Conservation (phyloP, 2,113 vertebrate genomes). For the Lota lota region DNA sequence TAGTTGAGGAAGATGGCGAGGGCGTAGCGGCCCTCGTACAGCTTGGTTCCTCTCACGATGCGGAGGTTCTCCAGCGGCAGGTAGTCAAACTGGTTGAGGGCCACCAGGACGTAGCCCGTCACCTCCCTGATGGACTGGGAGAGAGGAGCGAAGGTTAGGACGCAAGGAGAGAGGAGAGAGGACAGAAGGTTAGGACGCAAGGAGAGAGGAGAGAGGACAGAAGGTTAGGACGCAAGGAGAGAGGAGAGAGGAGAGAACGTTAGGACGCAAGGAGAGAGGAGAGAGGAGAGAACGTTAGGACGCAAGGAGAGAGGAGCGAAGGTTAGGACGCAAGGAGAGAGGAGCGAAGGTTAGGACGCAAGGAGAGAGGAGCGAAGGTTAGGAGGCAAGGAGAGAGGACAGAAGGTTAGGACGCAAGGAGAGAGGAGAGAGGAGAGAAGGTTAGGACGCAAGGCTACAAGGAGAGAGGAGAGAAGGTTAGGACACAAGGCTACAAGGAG, state of each 20-base stretch:
- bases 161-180: neutral
- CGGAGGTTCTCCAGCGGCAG: conserved; percentile 94
- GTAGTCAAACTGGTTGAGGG: conserved; percentile 95
- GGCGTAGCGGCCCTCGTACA: conserved; percentile 90
- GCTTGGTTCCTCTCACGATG: conserved; percentile 91
- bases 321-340: no score
- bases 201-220: neutral
- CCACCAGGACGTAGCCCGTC: conserved; percentile 94
- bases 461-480: no score
- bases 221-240: neutral
- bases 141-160: neutral
- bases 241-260: neutral
- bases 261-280: neutral
- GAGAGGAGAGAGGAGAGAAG: no score
- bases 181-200: neutral
- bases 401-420: no score
- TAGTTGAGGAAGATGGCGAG: conserved; percentile 97
- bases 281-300: conserved; percentile 10
- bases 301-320: no score
- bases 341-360: no score
- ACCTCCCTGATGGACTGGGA: conserved; percentile 95
- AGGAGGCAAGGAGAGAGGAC: no score
- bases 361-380: no score
- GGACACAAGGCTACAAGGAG: no score
- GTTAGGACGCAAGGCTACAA: no score